A percentile compares a stretch with the other conserved stretches of the same genome.
phyloP scores from a whole-genome alignment of 1,140 invertebrate species.

The Eumeta japonica region DNA sequence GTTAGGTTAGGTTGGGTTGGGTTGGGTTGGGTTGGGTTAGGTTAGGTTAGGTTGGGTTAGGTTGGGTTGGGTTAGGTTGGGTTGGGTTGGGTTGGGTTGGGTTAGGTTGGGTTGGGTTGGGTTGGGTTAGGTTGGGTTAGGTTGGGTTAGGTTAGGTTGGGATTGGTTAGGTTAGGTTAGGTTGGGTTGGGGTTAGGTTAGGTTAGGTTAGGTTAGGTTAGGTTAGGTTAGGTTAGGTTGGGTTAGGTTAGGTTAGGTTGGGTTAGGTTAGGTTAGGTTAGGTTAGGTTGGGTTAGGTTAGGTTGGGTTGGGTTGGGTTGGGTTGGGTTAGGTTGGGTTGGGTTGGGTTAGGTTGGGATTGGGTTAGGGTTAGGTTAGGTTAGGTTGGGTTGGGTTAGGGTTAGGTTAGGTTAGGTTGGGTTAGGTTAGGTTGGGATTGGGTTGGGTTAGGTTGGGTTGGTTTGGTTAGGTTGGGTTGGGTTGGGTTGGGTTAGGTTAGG shows the following conservation, averaged over 20 bases:
- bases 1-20: constrained; percentile 17
- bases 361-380: constrained; percentile 10
- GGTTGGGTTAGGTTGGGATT: constrained; percentile 9
- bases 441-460: no score
- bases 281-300: constrained; percentile 17
- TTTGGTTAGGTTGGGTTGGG: constrained; percentile 29
- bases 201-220: constrained; percentile 13
- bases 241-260: constrained; percentile 13
- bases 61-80: constrained; percentile 17
- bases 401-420: constrained; percentile 12
- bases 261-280: constrained; percentile 13
- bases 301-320: constrained; percentile 15
- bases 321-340: constrained; percentile 11
- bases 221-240: constrained; percentile 13
- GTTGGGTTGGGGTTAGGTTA: no score
- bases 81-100: constrained; percentile 20
- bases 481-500: constrained; percentile 20
- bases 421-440: no score
- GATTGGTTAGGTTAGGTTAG: constrained; percentile 15
- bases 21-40: constrained; percentile 20
- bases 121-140: constrained; percentile 14
- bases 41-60: constrained; percentile 17
- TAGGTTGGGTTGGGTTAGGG: constrained; percentile 9
- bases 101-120: constrained; percentile 18
- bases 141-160: constrained; percentile 14